phyloP scores from a whole-genome alignment of 1,140 invertebrate species.

The Oryctes rhinoceros region DNA sequence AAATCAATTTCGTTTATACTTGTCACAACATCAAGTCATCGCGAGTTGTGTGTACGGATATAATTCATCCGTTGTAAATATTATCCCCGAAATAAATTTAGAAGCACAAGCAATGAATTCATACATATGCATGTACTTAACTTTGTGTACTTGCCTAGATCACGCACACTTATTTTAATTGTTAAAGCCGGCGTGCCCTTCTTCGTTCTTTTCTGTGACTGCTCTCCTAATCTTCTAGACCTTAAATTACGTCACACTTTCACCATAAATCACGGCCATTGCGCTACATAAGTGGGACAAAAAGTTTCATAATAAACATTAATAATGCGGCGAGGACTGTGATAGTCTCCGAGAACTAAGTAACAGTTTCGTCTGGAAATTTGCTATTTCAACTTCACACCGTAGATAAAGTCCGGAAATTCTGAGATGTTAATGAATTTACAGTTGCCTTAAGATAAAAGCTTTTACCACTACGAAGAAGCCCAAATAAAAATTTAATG shows the following conservation, averaged over 20 bases:
- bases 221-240: conserved; percentile 3
- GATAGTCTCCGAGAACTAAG: neutral
- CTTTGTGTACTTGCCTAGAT: neutral
- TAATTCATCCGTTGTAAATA: neutral
- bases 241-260: conserved; percentile 30
- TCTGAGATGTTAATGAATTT: conserved; percentile 1
- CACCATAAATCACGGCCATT: neutral
- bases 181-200: neutral
- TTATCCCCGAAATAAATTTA: conserved; percentile 24
- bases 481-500: no score
- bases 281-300: conserved; percentile 2
- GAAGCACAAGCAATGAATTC: conserved; percentile 8
- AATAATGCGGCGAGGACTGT: conserved; percentile 16
- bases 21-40: conserved; percentile 9
- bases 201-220: neutral
- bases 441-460: neutral
- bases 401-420: conserved; percentile 2
- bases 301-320: conserved; percentile 32
- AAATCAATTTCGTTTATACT: conserved; percentile 10
- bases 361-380: neutral
- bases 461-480: neutral
- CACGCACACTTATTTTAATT: neutral
- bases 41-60: neutral
- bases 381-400: neutral
- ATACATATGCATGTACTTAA: neutral